These are phyloP conservation scores for Eptatretus atami DNA, from an alignment of 2,797 vertebrate species.

Conservation along the genomic window DNA sequence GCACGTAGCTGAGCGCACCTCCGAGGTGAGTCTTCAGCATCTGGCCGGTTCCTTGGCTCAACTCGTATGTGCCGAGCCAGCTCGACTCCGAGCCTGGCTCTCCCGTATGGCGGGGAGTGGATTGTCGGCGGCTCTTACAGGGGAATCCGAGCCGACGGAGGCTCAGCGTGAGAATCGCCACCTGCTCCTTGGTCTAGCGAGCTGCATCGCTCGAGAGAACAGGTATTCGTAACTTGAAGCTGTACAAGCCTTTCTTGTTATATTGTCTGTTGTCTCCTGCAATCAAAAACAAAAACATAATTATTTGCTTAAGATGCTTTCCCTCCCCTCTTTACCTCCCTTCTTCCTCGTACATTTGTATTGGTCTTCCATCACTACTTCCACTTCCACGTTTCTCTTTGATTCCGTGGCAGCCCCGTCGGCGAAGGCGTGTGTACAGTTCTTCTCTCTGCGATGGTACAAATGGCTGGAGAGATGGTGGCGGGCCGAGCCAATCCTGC, in stretches of 20 bases:
- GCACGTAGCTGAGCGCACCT: constrained; percentile 61
- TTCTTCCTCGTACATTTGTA: too few relatives aligned
- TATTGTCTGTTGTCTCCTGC: background rate
- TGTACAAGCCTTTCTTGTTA: background rate
- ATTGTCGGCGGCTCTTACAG: constrained; percentile 28
- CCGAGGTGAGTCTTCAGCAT: constrained; percentile 58
- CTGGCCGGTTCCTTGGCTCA: constrained; percentile 81
- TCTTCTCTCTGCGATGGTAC: constrained; percentile 64
- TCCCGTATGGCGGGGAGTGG: constrained; percentile 38
- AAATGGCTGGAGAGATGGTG: constrained; percentile 96
- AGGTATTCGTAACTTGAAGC: constrained; percentile 13
- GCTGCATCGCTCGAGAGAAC: constrained; percentile 78
- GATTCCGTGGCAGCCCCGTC: constrained; percentile 34
- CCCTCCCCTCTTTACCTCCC: too few relatives aligned
- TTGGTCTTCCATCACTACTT: too few relatives aligned
- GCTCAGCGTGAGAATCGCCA: constrained; percentile 85
- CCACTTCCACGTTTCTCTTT: too few relatives aligned
- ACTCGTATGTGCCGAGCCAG: constrained; percentile 62
- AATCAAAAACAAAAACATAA: too few relatives aligned
- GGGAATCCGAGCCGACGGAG: constrained; percentile 72
- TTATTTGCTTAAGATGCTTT: too few relatives aligned
- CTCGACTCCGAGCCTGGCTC: constrained; percentile 60
- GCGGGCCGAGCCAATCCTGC: constrained; percentile 55
- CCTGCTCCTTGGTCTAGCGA: constrained; percentile 59
- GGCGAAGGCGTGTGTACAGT: constrained; percentile 92